Evolutionary conservation across 2,113 vertebrate species (phyloP).

Genomic region (Stomatorhinus ivindoensis): DNA sequence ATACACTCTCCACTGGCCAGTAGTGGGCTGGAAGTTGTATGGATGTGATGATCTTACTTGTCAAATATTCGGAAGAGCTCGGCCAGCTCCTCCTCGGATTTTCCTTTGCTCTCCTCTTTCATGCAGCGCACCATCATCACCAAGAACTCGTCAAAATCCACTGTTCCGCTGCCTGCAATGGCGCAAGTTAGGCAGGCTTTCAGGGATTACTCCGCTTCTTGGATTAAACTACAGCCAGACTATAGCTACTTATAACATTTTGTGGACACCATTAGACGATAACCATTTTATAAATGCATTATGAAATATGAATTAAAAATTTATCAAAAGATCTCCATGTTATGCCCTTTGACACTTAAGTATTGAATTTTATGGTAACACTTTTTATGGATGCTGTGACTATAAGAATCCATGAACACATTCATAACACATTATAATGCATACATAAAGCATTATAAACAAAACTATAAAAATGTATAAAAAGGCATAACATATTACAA

Average conservation of each 20-base stretch:
- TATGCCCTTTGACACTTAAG: not conserved
- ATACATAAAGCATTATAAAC: not conserved
- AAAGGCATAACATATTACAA: not conserved
- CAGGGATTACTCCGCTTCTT: not conserved
- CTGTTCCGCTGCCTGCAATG: slow-evolving; percentile 63
- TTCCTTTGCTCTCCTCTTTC: slow-evolving; percentile 73
- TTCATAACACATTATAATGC: not conserved
- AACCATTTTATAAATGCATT: not conserved
- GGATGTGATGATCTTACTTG: slow-evolving; percentile 47
- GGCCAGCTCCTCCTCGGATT: slow-evolving; percentile 66
- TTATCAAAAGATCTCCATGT: not conserved
- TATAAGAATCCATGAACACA: not conserved
- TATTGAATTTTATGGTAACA: not conserved
- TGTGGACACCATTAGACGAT: not conserved
- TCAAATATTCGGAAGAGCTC: slow-evolving; percentile 73
- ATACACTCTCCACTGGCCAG: not conserved
- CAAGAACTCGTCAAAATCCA: slow-evolving; percentile 71
- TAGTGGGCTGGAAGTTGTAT: not conserved
- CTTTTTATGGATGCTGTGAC: not conserved
- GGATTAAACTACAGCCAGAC: not conserved
- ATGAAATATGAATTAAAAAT: not conserved
- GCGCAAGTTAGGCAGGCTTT: not conserved
- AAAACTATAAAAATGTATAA: not conserved
- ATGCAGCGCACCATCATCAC: slow-evolving; percentile 73
- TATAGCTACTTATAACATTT: not conserved